Conservation (phyloP, 2,113 vertebrate genomes). For the Dolichallabes microphthalmus region DNA sequence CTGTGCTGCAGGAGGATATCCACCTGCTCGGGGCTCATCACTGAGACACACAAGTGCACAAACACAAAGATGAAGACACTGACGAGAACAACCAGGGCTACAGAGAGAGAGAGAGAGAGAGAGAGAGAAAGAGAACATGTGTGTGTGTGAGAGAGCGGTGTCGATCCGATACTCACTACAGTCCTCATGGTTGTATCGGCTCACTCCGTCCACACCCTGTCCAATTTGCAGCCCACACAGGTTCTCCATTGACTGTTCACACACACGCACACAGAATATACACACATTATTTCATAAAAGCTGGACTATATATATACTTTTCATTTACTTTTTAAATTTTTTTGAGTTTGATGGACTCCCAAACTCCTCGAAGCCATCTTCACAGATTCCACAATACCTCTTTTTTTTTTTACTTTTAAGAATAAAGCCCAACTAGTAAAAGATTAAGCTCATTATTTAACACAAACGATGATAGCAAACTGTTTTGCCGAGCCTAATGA, state of each 20-base stretch:
- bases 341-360: too few species aligned
- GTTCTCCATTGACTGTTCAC: slow-evolving; percentile 84
- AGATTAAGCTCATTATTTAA: too few species aligned
- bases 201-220: slow-evolving; percentile 63
- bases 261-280: slow-evolving; percentile 10
- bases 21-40: slow-evolving; percentile 75
- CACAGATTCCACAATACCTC: neutral
- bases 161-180: slow-evolving; percentile 60
- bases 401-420: neutral
- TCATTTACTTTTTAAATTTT: too few species aligned
- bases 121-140: neutral
- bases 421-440: neutral
- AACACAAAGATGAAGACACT: neutral
- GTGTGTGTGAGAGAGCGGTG: neutral
- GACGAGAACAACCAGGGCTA: neutral
- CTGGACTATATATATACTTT: neutral
- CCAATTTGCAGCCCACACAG: slow-evolving; percentile 71
- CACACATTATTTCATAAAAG: neutral
- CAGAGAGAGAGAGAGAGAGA: neutral
- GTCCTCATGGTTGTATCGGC: slow-evolving; percentile 65
- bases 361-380: neutral
- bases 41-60: slow-evolving; percentile 54
- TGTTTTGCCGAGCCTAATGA: too few species aligned
- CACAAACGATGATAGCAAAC: too few species aligned
- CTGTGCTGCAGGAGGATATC: slow-evolving; percentile 87